Conservation (phyloP, 2,888 invertebrate species). For the Hybos culiciformis region DNA sequence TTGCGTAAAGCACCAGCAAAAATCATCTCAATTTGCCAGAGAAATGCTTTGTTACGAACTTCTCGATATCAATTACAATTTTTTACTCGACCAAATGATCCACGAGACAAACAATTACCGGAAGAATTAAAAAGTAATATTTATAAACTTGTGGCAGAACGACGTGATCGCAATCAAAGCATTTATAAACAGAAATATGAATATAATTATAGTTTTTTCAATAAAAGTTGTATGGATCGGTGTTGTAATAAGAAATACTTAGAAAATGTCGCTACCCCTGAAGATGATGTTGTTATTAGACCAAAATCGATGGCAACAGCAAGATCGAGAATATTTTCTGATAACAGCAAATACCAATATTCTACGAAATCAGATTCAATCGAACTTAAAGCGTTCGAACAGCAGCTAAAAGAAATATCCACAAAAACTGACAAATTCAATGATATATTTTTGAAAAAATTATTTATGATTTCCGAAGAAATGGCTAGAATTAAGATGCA, state of each 20-base stretch:
- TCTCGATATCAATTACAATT: constrained; percentile 59
- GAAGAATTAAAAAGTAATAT: constrained; percentile 59
- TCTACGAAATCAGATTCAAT: constrained; percentile 21
- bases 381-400: constrained; percentile 18
- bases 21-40: constrained; percentile 50
- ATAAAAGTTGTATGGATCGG: constrained; percentile 1
- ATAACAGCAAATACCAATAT: neutral
- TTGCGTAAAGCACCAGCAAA: constrained; percentile 51
- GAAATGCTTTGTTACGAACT: constrained; percentile 60
- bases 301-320: constrained; percentile 7
- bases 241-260: constrained; percentile 2
- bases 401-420: constrained; percentile 23
- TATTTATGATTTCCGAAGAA: constrained; percentile 26
- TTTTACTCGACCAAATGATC: constrained; percentile 69
- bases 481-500: constrained; percentile 25
- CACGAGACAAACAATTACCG: constrained; percentile 61
- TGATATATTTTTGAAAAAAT: constrained; percentile 24
- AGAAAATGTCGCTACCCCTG: constrained; percentile 9
- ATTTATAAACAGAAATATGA: constrained; percentile 37
- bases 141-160: constrained; percentile 59
- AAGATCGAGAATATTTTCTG: neutral
- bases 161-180: constrained; percentile 45
- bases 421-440: constrained; percentile 26
- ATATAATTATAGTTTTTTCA: constrained; percentile 29
- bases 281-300: constrained; percentile 10